Evolutionary conservation across 2,888 invertebrate species (phyloP).

Genomic region (Crematogaster levior): DNA sequence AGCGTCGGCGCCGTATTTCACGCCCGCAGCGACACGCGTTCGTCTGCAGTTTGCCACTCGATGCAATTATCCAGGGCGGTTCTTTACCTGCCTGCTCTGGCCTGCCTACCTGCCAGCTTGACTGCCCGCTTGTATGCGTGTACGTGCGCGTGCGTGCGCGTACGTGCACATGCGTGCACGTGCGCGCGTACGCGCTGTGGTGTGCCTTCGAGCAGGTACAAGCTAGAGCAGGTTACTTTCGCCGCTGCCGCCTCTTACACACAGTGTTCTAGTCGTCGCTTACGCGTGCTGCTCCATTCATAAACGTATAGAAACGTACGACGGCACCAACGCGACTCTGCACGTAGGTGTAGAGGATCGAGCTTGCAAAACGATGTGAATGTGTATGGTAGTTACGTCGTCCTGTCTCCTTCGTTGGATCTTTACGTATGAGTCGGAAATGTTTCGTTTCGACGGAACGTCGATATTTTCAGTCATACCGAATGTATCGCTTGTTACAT

Average conservation of each 20-base stretch:
- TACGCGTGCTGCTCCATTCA: slow-evolving; percentile 82
- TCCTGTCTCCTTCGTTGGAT: background rate
- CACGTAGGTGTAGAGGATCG: slow-evolving; percentile 57
- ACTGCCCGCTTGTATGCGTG: slow-evolving; percentile 55
- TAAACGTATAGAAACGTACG: slow-evolving; percentile 74
- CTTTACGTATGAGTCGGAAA: background rate
- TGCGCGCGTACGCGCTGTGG: background rate
- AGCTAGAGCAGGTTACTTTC: slow-evolving; percentile 80
- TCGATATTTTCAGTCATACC: background rate
- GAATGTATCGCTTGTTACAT: background rate
- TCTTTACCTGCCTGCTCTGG: slow-evolving; percentile 57
- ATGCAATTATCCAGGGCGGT: slow-evolving; percentile 77
- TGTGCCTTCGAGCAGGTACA: slow-evolving; percentile 66
- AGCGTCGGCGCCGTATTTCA: slow-evolving; percentile 61
- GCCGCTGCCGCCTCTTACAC: slow-evolving; percentile 75
- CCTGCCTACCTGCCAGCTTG: slow-evolving; percentile 46
- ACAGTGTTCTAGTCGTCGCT: slow-evolving; percentile 79
- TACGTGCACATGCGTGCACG: slow-evolving; percentile 1
- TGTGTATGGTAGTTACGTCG: background rate
- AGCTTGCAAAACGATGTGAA: slow-evolving; percentile 3
- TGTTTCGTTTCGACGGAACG: background rate
- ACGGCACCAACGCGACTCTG: slow-evolving; percentile 18
- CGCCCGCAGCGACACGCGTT: slow-evolving; percentile 56
- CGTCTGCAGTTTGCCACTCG: slow-evolving; percentile 58
- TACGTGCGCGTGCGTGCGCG: background rate